These are phyloP conservation scores for Mantis religiosa DNA, from an alignment of 2,888 invertebrate genomes.

Conservation along the genomic window DNA sequence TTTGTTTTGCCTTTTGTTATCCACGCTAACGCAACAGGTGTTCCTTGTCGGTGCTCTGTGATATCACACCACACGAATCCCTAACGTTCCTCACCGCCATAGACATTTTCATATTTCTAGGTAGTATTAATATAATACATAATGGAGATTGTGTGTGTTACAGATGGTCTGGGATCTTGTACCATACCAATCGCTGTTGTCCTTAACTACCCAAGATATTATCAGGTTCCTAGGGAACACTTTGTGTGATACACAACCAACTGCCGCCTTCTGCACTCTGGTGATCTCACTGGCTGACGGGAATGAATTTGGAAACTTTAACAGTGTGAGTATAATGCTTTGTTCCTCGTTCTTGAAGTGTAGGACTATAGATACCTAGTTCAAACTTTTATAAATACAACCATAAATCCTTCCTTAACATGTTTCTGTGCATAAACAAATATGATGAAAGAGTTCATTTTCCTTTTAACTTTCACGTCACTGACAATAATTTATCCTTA, in stretches of 20 bases:
- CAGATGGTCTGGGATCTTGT: background rate
- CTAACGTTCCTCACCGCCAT: background rate
- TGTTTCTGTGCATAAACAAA: no score
- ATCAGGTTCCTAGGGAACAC: background rate
- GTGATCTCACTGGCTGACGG: background rate
- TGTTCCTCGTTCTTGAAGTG: no score
- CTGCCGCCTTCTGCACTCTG: background rate
- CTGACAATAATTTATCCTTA: no score
- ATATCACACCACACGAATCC: background rate
- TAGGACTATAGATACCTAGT: no score
- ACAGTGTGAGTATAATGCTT: background rate
- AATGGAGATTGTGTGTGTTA: background rate
- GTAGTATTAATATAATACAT: no score
- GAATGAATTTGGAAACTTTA: background rate
- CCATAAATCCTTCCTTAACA: no score
- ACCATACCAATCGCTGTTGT: background rate
- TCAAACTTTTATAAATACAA: no score
- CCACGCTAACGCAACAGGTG: no score
- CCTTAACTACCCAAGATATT: background rate
- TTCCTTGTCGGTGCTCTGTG: no score
- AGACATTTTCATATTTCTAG: background rate
- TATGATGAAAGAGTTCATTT: no score
- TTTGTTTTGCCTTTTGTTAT: no score
- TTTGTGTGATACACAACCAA: background rate
- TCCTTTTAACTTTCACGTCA: no score